A percentile compares a stretch with the other conserved stretches of the same genome.
Evolutionary conservation across 2,888 invertebrate species (phyloP).

Genomic region (Melanophora roralis): DNA sequence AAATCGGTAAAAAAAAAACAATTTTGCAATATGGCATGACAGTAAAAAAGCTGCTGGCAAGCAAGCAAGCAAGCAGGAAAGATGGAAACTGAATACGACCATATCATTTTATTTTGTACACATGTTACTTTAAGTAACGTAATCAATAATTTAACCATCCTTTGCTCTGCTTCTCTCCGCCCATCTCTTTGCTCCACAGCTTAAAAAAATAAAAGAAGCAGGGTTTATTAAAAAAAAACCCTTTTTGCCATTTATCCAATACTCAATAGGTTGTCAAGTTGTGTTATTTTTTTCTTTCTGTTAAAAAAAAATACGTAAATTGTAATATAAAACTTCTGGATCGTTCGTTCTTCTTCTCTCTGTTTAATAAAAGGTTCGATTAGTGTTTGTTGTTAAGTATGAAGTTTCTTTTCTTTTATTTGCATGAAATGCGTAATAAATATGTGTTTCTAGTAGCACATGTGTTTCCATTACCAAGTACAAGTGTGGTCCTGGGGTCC

Average conservation of each 20-base stretch:
- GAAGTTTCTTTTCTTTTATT: too few species aligned
- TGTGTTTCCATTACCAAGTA: too few species aligned
- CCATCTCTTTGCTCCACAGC: background rate
- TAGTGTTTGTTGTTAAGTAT: background rate
- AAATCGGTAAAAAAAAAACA: background rate
- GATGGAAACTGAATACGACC: constrained; percentile 17
- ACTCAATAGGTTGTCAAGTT: constrained; percentile 43
- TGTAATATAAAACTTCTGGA: constrained; percentile 19
- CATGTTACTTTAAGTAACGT: constrained; percentile 47
- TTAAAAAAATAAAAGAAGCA: background rate
- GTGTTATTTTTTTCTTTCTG: background rate
- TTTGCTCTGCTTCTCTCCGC: background rate
- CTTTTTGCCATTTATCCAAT: background rate
- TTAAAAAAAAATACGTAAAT: too few species aligned
- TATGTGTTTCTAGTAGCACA: background rate
- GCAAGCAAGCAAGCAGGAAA: background rate
- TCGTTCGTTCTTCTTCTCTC: background rate
- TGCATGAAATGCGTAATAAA: background rate
- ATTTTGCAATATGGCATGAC: background rate
- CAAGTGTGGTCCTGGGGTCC: constrained; percentile 9
- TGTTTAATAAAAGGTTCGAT: background rate
- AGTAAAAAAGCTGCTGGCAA: background rate
- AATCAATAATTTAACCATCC: constrained; percentile 18
- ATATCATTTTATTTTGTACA: constrained; percentile 37
- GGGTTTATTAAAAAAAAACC: constrained; percentile 10